These are phyloP conservation scores for Thecocarcelia acutangulata DNA, from an alignment of 2,888 invertebrate genomes.

Conservation along the genomic window DNA sequence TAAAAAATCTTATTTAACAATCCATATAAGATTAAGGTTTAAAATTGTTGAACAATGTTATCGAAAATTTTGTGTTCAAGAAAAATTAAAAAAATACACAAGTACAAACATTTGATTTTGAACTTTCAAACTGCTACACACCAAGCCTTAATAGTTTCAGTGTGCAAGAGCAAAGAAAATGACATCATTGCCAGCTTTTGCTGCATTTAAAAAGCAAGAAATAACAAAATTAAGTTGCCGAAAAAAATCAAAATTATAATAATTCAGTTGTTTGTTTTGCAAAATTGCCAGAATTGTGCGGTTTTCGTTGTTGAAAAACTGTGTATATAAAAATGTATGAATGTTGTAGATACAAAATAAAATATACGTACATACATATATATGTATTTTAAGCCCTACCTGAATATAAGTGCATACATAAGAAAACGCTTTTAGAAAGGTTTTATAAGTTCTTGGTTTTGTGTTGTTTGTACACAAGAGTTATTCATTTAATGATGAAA, in stretches of 20 bases:
- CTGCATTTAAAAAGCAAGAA: constrained; percentile 1
- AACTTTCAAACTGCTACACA: no score
- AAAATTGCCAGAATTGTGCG: constrained; percentile 61
- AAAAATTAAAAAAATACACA: no score
- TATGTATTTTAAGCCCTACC: constrained; percentile 42
- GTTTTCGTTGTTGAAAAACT: constrained; percentile 40
- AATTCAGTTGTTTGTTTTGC: constrained; percentile 56
- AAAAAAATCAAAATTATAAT: constrained; percentile 30
- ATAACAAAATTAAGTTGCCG: constrained; percentile 35
- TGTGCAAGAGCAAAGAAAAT: no score
- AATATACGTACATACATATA: background rate
- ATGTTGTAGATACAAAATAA: background rate
- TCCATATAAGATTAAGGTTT: no score
- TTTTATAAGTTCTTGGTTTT: constrained; percentile 40
- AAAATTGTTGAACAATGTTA: no score
- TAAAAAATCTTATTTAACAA: no score
- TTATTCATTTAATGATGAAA: no score
- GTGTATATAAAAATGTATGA: background rate
- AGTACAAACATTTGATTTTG: no score
- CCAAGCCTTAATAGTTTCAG: no score
- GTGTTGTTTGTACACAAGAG: constrained; percentile 15
- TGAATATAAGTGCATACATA: constrained; percentile 44
- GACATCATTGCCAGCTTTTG: no score
- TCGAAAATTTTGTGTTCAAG: no score
- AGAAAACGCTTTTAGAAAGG: constrained; percentile 55